phyloP scores from a whole-genome alignment of 1,140 invertebrate genomes.

The Anthonomus grandis region DNA sequence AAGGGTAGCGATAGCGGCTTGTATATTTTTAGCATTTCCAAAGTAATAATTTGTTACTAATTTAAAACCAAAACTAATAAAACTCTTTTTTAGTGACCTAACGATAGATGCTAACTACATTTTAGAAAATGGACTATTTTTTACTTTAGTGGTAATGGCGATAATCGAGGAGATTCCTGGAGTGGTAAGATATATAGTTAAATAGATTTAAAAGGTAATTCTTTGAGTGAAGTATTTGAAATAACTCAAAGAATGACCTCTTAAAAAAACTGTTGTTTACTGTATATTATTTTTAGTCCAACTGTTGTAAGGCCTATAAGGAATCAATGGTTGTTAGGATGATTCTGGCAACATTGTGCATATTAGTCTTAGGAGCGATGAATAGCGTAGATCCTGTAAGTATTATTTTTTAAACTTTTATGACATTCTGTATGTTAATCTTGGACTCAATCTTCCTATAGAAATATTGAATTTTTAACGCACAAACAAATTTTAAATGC shows the following conservation, averaged over 20 bases:
- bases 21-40: conserved; percentile 56
- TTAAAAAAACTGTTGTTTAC: too few species aligned
- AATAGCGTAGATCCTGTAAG: conserved; percentile 61
- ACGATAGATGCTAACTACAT: conserved; percentile 30
- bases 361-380: conserved; percentile 55
- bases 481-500: too few species aligned
- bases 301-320: conserved; percentile 54
- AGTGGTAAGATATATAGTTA: conserved; percentile 19
- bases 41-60: conserved; percentile 44
- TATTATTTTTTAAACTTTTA: not conserved
- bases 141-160: conserved; percentile 29
- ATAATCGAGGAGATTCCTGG: conserved; percentile 30
- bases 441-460: too few species aligned
- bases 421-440: too few species aligned
- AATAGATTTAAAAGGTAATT: not conserved
- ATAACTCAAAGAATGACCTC: too few species aligned
- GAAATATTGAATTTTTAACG: too few species aligned
- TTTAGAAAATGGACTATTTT: conserved; percentile 30
- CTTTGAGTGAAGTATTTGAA: not conserved
- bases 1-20: conserved; percentile 56
- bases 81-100: conserved; percentile 28
- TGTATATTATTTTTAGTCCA: conserved; percentile 39
- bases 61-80: not conserved
- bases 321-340: conserved; percentile 54
- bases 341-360: conserved; percentile 54